Percentiles rank a stretch among this genome's conserved stretches.
Conservation (phyloP, 2,888 invertebrate species). For the Andrena camellia region DNA sequence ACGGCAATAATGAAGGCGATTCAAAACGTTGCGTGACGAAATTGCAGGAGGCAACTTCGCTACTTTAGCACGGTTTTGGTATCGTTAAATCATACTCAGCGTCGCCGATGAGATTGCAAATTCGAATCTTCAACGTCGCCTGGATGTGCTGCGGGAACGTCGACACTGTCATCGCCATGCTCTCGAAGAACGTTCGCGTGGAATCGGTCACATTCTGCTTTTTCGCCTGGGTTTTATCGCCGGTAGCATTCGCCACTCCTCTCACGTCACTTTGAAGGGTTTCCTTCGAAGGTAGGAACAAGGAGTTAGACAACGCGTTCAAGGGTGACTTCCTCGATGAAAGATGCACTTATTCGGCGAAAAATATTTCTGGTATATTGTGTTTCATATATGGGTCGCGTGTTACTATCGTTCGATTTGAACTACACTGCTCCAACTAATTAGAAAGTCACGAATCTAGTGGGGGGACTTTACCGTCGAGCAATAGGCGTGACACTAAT, state of each 20-base stretch:
- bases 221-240: slow-evolving; percentile 42
- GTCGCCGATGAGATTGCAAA: slow-evolving; percentile 73
- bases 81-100: slow-evolving; percentile 69
- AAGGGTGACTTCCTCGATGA: not conserved
- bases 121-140: slow-evolving; percentile 71
- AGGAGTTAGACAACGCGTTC: slow-evolving; percentile 54
- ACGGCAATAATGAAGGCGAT: not conserved
- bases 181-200: slow-evolving; percentile 76
- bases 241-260: slow-evolving; percentile 54
- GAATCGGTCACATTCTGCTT: slow-evolving; percentile 61
- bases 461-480: too few species aligned
- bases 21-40: not conserved
- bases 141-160: slow-evolving; percentile 76
- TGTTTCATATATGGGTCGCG: too few species aligned
- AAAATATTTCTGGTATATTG: not conserved
- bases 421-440: too few species aligned
- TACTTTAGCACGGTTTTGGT: slow-evolving; percentile 15
- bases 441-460: too few species aligned
- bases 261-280: slow-evolving; percentile 49
- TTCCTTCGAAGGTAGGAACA: slow-evolving; percentile 50
- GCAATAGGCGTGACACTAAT: too few species aligned
- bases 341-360: not conserved
- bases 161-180: slow-evolving; percentile 76
- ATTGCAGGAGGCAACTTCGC: not conserved
- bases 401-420: too few species aligned